Evolutionary conservation across 2,888 invertebrate species (phyloP).

Genomic region (Frankliniella fusca): DNA sequence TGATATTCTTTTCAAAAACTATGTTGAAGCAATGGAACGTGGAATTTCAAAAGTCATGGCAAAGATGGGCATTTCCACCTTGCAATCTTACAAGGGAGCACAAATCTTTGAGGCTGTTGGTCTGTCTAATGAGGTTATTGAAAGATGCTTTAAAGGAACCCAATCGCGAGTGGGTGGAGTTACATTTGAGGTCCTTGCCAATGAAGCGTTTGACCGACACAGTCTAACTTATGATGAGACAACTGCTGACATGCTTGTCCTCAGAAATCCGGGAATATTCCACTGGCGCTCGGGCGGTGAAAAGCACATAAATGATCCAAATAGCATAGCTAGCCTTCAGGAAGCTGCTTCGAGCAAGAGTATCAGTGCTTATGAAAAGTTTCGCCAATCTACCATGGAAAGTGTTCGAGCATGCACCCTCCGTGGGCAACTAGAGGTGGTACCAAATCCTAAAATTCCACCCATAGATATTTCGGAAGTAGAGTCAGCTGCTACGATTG

Average conservation of each 20-base stretch:
- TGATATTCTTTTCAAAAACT: constrained; percentile 76
- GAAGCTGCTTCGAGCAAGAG: constrained; percentile 84
- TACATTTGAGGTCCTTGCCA: constrained; percentile 79
- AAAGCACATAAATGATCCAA: constrained; percentile 95
- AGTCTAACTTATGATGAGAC: constrained; percentile 66
- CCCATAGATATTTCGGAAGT: constrained; percentile 82
- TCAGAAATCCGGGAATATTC: constrained; percentile 86
- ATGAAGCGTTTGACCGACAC: constrained; percentile 79
- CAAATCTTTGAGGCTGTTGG: constrained; percentile 99
- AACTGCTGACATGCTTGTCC: constrained; percentile 64
- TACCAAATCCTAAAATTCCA: constrained; percentile 60
- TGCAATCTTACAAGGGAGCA: constrained; percentile 98
- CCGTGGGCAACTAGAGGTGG: constrained; percentile 87
- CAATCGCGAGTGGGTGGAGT: constrained; percentile 80
- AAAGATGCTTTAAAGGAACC: constrained; percentile 85
- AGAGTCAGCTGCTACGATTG: constrained; percentile 90
- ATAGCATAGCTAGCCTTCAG: constrained; percentile 72
- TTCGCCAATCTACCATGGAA: constrained; percentile 79
- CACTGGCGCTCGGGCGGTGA: constrained; percentile 98
- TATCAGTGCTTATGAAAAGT: constrained; percentile 75
- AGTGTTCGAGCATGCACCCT: constrained; percentile 82
- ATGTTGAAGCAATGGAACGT: constrained; percentile 84
- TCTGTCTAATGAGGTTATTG: constrained; percentile 83
- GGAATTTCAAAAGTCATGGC: constrained; percentile 95
- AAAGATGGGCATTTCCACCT: constrained; percentile 98